Evolutionary conservation across 1,140 invertebrate genomes (phyloP).

Genomic region (Drosophila ercepeae): DNA sequence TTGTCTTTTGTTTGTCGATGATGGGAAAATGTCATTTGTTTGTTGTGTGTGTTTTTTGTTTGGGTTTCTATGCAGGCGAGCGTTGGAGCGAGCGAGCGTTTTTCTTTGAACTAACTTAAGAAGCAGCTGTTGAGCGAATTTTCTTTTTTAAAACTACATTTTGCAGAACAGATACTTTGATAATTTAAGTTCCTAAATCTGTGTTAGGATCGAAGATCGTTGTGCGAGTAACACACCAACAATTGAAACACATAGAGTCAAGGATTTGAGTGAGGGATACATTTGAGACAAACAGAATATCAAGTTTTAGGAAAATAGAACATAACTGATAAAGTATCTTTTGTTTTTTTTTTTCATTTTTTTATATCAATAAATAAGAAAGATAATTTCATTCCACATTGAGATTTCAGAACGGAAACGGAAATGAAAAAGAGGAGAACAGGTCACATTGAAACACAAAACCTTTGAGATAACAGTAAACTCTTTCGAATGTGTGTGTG

Average conservation of each 20-base stretch:
- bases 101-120: constrained; percentile 43
- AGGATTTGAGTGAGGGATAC: constrained; percentile 30
- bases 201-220: constrained; percentile 36
- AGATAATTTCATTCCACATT: constrained; percentile 71
- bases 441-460: constrained; percentile 29
- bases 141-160: constrained; percentile 13
- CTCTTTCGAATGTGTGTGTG: constrained; percentile 1
- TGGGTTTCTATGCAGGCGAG: constrained; percentile 44
- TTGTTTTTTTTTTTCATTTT: constrained; percentile 7
- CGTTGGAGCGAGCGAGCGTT: constrained; percentile 43
- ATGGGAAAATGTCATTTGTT: constrained; percentile 25
- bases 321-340: constrained; percentile 1
- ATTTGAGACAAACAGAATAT: constrained; percentile 8
- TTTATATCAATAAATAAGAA: too few species aligned
- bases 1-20: constrained; percentile 34
- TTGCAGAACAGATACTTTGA: constrained; percentile 20
- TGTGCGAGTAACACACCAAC: constrained; percentile 71
- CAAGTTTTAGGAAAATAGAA: constrained; percentile 20
- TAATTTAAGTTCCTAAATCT: constrained; percentile 28
- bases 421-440: constrained; percentile 22
- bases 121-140: constrained; percentile 40
- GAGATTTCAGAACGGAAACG: constrained; percentile 46
- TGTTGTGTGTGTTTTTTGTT: constrained; percentile 32
- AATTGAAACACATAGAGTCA: constrained; percentile 55
- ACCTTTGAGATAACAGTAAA: constrained; percentile 10